phyloP scores from a whole-genome alignment of 2,888 invertebrate genomes.

The Monochamus alternatus region DNA sequence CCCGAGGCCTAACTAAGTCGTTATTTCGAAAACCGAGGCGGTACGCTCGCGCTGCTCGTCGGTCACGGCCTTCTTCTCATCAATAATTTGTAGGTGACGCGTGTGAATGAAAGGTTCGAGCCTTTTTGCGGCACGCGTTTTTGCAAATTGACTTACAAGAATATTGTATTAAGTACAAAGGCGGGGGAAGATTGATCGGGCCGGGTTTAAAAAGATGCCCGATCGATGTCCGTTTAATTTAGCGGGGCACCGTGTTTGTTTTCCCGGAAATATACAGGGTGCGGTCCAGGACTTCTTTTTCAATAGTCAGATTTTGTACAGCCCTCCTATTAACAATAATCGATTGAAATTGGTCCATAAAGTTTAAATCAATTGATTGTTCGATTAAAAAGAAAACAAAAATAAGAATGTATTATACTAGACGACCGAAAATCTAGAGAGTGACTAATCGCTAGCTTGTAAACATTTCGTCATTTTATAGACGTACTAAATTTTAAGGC shows the following conservation, averaged over 20 bases:
- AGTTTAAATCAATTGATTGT: too few species aligned
- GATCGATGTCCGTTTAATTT: conserved; percentile 5
- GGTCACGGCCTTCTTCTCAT: conserved; percentile 15
- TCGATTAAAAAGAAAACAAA: too few species aligned
- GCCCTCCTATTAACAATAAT: too few species aligned
- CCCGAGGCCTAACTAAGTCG: conserved; percentile 6
- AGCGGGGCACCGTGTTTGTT: neutral
- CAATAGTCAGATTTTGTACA: too few species aligned
- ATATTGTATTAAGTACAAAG: conserved; percentile 25
- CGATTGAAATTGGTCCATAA: too few species aligned
- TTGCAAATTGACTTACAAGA: conserved; percentile 28
- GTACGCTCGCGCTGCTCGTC: neutral
- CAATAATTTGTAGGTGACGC: conserved; percentile 26
- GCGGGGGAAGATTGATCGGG: conserved; percentile 14
- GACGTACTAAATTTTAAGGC: too few species aligned
- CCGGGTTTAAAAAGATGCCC: conserved; percentile 2
- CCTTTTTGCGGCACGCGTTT: conserved; percentile 15
- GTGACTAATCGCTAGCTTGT: too few species aligned
- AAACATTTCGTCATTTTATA: too few species aligned
- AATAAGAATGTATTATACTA: too few species aligned
- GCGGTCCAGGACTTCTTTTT: neutral
- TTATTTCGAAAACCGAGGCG: neutral
- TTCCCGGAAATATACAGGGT: neutral
- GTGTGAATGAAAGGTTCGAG: conserved; percentile 25
- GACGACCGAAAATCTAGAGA: too few species aligned